These are phyloP conservation scores for Coreius guichenoti DNA, from an alignment of 2,797 vertebrate genomes.

Conservation along the genomic window DNA sequence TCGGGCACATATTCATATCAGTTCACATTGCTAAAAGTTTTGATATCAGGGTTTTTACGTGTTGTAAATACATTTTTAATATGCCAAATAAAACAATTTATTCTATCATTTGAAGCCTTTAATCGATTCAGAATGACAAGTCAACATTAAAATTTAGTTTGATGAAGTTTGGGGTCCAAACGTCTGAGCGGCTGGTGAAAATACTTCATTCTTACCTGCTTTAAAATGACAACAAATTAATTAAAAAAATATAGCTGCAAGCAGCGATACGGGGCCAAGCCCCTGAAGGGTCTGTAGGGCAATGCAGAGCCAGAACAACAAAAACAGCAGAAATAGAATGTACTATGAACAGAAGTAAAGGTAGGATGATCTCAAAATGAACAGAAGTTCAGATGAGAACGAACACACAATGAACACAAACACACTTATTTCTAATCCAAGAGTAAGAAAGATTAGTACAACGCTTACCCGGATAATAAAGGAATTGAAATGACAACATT, in stretches of 20 bases:
- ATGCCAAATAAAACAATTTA: slow-evolving; percentile 71
- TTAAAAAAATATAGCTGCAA: neutral
- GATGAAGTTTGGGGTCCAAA: neutral
- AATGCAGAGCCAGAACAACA: too few relatives aligned
- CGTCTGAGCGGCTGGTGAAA: neutral
- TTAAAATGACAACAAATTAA: neutral
- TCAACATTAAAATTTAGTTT: neutral
- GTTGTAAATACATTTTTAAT: slow-evolving; percentile 65
- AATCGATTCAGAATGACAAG: neutral
- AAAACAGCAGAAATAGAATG: too few relatives aligned
- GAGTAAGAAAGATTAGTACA: too few relatives aligned
- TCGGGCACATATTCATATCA: slow-evolving; percentile 72
- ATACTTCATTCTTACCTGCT: neutral
- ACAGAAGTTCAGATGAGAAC: too few relatives aligned
- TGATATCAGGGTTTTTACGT: slow-evolving; percentile 50
- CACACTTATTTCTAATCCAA: too few relatives aligned
- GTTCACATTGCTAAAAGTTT: slow-evolving; percentile 40
- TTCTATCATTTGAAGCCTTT: slow-evolving; percentile 52
- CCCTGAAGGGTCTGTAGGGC: too few relatives aligned
- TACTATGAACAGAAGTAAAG: too few relatives aligned
- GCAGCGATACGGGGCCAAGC: too few relatives aligned
- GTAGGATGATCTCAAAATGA: too few relatives aligned
- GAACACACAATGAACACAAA: too few relatives aligned
- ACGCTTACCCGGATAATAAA: too few relatives aligned
- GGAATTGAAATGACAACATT: too few relatives aligned